These are phyloP conservation scores for Linnaemya vulpina DNA, from an alignment of 2,888 invertebrate genomes.

Conservation along the genomic window DNA sequence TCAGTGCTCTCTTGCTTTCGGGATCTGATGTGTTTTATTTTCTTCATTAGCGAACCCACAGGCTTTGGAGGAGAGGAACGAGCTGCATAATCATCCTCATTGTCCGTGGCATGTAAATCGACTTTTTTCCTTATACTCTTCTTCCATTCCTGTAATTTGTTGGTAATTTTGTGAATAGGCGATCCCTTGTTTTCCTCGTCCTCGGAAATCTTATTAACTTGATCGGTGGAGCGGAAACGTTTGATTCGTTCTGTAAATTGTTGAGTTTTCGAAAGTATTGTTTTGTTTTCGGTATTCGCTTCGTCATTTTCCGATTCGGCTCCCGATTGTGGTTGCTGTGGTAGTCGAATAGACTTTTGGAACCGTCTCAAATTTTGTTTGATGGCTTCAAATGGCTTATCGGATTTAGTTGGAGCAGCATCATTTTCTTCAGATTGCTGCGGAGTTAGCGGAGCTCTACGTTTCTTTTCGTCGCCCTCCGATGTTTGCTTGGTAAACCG, in stretches of 20 bases:
- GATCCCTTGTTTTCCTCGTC: slow-evolving; percentile 62
- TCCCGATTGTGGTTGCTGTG: slow-evolving; percentile 60
- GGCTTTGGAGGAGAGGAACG: slow-evolving; percentile 72
- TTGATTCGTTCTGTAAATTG: slow-evolving; percentile 77
- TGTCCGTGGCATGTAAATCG: slow-evolving; percentile 45
- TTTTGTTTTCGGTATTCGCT: slow-evolving; percentile 27
- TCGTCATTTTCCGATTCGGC: slow-evolving; percentile 70
- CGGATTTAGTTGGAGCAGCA: slow-evolving; percentile 46
- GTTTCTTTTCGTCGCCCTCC: slow-evolving; percentile 58
- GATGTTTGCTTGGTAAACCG: slow-evolving; percentile 41
- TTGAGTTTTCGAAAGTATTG: slow-evolving; percentile 67
- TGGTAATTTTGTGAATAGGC: slow-evolving; percentile 69
- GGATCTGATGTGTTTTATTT: slow-evolving; percentile 75
- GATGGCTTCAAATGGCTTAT: slow-evolving; percentile 72
- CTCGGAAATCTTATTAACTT: slow-evolving; percentile 63
- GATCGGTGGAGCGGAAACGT: slow-evolving; percentile 75
- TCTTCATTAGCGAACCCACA: slow-evolving; percentile 73
- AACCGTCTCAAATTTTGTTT: slow-evolving; percentile 78
- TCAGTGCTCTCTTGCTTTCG: slow-evolving; percentile 73
- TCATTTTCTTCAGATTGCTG: slow-evolving; percentile 71
- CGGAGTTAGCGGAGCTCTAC: slow-evolving; percentile 68
- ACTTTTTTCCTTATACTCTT: slow-evolving; percentile 77
- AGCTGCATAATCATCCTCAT: slow-evolving; percentile 68
- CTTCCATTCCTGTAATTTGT: slow-evolving; percentile 78
- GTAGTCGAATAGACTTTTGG: slow-evolving; percentile 77